Conservation (phyloP, 2,888 invertebrate species). For the Notodonta dromedarius region DNA sequence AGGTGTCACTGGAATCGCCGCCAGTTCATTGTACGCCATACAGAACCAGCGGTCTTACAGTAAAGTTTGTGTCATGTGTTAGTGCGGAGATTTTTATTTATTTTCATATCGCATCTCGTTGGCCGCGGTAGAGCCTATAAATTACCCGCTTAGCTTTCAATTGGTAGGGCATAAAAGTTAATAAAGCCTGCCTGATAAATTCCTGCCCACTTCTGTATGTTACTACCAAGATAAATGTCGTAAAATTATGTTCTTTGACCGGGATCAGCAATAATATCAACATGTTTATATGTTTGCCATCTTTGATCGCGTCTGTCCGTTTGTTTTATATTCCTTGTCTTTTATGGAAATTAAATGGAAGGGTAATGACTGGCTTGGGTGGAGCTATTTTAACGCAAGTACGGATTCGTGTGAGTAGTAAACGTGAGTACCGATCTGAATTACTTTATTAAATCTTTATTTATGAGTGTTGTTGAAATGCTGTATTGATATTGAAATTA, state of each 20-base stretch:
- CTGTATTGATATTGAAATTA: neutral
- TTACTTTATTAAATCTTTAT: neutral
- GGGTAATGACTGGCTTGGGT: conserved; percentile 1
- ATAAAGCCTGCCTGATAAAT: conserved; percentile 8
- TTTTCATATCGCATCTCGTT: too few species aligned
- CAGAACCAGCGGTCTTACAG: too few species aligned
- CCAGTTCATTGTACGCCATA: too few species aligned
- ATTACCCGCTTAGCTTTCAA: conserved; percentile 18
- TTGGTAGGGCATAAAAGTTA: conserved; percentile 26
- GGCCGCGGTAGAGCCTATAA: conserved; percentile 1
- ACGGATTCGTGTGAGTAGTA: neutral
- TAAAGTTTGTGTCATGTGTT: too few species aligned
- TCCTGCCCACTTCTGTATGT: conserved; percentile 1
- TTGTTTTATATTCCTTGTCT: conserved; percentile 22
- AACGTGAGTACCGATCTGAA: neutral
- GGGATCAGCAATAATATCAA: conserved; percentile 11
- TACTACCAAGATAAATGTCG: conserved; percentile 8
- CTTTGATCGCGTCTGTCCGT: conserved; percentile 23
- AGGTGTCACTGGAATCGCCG: too few species aligned
- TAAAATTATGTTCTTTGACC: conserved; percentile 7
- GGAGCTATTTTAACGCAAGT: neutral
- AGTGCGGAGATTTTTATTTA: too few species aligned
- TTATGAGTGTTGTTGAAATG: neutral
- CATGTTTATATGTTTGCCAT: conserved; percentile 17
- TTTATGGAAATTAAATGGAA: conserved; percentile 23